Percentiles rank a stretch among this genome's conserved stretches.
Evolutionary conservation across 1,140 invertebrate species (phyloP).

Genomic region (Brachionus rotundiformis): DNA sequence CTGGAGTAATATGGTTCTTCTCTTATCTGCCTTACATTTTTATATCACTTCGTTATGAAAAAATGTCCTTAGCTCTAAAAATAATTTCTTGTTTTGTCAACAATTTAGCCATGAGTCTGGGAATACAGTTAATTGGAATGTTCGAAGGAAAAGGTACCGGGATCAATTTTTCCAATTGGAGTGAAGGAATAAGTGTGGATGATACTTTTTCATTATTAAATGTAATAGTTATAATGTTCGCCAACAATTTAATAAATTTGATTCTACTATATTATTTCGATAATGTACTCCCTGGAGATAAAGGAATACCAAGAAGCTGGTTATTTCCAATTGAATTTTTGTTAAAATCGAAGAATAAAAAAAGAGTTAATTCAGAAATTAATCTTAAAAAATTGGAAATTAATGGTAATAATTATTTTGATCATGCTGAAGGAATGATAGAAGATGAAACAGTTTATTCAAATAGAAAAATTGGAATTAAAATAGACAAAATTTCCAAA

Average conservation of each 20-base stretch:
- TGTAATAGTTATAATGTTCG: conserved; percentile 25
- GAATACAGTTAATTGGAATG: conserved; percentile 60
- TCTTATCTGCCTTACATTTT: conserved; percentile 66
- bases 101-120: conserved; percentile 61
- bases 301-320: conserved; percentile 41
- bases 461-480: conserved; percentile 23
- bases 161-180: conserved; percentile 45
- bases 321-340: conserved; percentile 25
- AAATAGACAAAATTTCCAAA: conserved; percentile 45
- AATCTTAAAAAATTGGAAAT: neutral
- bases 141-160: conserved; percentile 64
- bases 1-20: conserved; percentile 60
- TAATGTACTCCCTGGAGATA: conserved; percentile 7
- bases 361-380: neutral
- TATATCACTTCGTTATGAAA: conserved; percentile 68
- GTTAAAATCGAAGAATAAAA: neutral
- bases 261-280: conserved; percentile 45
- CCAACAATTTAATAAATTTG: conserved; percentile 15
- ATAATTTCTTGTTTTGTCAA: conserved; percentile 56
- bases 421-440: neutral
- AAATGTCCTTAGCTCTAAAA: conserved; percentile 55
- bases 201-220: conserved; percentile 16
- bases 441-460: conserved; percentile 47
- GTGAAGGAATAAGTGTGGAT: conserved; percentile 18
- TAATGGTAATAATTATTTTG: neutral